Conservation (phyloP, 2,888 invertebrate genomes). For the Polietes domitor region DNA sequence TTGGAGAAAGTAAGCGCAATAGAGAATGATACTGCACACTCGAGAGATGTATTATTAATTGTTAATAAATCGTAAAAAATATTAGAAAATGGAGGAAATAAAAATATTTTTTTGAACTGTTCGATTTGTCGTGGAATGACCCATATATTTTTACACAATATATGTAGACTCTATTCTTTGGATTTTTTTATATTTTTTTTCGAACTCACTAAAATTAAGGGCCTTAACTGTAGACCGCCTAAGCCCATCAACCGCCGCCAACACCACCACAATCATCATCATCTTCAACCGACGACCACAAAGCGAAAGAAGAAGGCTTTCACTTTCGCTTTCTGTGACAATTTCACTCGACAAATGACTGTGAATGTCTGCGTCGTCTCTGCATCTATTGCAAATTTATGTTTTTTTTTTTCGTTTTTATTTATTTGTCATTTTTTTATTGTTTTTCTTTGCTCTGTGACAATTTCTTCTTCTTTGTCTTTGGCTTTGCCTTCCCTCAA, state of each 20-base stretch:
- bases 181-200: too few species aligned
- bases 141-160: too few species aligned
- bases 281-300: not conserved
- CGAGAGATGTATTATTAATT: too few species aligned
- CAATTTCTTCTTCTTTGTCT: not conserved
- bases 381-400: conserved; percentile 7
- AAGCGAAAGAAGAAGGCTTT: not conserved
- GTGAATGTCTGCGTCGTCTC: not conserved
- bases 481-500: not conserved
- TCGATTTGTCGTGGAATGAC: too few species aligned
- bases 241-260: not conserved
- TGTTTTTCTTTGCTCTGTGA: conserved; percentile 1
- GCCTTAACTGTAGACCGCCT: too few species aligned
- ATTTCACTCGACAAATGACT: not conserved
- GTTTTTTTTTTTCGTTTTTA: not conserved
- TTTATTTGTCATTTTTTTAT: not conserved
- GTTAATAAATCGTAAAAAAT: too few species aligned
- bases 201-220: too few species aligned
- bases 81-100: too few species aligned
- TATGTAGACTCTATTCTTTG: too few species aligned
- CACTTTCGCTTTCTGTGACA: conserved; percentile 30
- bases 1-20: too few species aligned
- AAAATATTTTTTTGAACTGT: too few species aligned
- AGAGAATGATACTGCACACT: too few species aligned
- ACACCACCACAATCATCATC: not conserved